Percentiles rank a stretch among this genome's conserved stretches.
phyloP scores from a whole-genome alignment of 2,797 vertebrate species.

The Garrulus glandarius region DNA sequence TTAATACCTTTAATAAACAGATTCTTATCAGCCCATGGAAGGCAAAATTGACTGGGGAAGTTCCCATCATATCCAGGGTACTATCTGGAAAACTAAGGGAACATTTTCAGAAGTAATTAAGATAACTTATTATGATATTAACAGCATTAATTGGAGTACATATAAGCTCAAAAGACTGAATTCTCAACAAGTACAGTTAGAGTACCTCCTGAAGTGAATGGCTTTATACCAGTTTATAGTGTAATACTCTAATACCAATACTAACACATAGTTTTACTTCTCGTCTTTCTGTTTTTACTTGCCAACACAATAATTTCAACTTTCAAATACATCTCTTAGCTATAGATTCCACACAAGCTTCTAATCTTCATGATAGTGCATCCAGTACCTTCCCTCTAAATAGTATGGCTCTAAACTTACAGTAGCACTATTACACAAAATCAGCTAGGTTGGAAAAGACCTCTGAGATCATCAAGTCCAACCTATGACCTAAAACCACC shows the following conservation, averaged over 20 bases:
- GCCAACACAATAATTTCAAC: neutral
- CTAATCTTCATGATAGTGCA: neutral
- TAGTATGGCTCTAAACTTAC: neutral
- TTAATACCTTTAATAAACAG: slow-evolving; percentile 5
- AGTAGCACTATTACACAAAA: neutral
- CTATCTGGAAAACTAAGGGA: neutral
- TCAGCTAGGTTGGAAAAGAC: neutral
- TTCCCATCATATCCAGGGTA: neutral
- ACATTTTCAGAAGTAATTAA: neutral
- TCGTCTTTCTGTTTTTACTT: neutral
- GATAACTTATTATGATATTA: neutral
- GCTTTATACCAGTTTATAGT: neutral
- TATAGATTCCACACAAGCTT: neutral
- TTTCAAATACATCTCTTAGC: neutral
- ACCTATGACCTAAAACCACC: neutral
- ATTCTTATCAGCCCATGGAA: neutral
- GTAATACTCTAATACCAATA: neutral
- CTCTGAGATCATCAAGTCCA: neutral
- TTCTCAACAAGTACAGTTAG: neutral
- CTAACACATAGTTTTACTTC: neutral
- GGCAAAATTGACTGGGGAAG: neutral
- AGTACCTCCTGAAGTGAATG: neutral
- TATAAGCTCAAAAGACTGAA: neutral
- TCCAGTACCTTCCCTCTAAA: neutral
- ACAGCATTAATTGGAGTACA: neutral